phyloP scores from a whole-genome alignment of 2,888 invertebrate species.

The Eurytoma adleriae region DNA sequence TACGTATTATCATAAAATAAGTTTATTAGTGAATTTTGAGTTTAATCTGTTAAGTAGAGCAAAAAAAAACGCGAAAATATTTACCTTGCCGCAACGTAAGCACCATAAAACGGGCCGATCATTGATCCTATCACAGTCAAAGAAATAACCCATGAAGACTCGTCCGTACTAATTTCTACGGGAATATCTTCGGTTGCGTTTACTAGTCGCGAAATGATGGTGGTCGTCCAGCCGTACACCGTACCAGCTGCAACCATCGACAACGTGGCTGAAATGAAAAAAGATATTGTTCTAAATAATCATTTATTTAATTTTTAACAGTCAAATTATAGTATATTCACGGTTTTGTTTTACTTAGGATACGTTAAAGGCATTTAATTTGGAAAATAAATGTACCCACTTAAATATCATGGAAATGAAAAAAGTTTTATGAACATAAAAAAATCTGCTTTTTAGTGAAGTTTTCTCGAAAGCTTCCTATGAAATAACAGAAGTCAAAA shows the following conservation, averaged over 20 bases:
- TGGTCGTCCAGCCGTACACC: slow-evolving; percentile 73
- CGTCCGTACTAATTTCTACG: slow-evolving; percentile 65
- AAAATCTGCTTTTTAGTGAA: no score
- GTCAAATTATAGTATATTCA: no score
- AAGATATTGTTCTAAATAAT: background rate
- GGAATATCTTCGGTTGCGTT: slow-evolving; percentile 59
- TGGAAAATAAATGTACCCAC: no score
- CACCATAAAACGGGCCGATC: slow-evolving; percentile 72
- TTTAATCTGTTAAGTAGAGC: no score
- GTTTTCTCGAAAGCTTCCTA: no score
- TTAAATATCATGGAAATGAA: no score
- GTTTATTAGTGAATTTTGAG: background rate
- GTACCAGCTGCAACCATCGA: slow-evolving; percentile 74
- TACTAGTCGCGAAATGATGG: slow-evolving; percentile 65
- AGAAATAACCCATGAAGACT: slow-evolving; percentile 72
- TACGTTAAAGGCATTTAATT: no score
- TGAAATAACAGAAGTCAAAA: no score
- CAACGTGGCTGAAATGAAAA: slow-evolving; percentile 67
- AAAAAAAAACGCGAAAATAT: slow-evolving; percentile 7
- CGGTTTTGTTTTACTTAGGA: no score
- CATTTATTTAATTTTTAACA: no score
- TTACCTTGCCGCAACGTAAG: slow-evolving; percentile 67
- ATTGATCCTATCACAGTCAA: slow-evolving; percentile 72
- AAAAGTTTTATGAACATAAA: no score
- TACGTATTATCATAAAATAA: background rate